Percentiles rank a stretch among this genome's conserved stretches.
phyloP scores from a whole-genome alignment of 2,888 invertebrate genomes.

The Andrena bicolor region DNA sequence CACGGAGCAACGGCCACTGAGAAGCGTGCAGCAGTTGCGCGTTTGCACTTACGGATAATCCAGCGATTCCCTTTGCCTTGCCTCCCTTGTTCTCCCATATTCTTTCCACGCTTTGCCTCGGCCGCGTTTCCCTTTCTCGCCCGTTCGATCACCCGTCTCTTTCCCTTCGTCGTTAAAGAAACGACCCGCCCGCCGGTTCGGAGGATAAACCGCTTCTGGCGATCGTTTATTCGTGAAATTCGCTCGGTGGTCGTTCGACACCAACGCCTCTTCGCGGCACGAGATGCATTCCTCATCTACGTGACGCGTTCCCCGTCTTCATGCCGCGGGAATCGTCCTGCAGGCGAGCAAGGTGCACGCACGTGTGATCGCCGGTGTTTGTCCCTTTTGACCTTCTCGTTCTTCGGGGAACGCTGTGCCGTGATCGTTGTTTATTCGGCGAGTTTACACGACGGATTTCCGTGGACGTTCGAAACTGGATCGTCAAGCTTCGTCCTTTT shows the following conservation, averaged over 20 bases:
- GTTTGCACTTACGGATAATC: constrained; percentile 73
- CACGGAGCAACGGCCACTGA: constrained; percentile 69
- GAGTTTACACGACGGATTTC: not conserved
- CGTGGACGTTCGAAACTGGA: not conserved
- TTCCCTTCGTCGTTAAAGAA: constrained; percentile 29
- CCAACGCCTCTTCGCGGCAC: constrained; percentile 28
- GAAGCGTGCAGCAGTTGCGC: constrained; percentile 61
- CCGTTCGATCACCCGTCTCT: not conserved
- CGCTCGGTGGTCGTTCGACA: constrained; percentile 30
- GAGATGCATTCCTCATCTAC: constrained; percentile 43
- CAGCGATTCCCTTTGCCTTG: constrained; percentile 30
- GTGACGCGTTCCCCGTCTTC: constrained; percentile 38
- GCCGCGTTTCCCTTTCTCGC: constrained; percentile 14
- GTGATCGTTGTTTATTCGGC: constrained; percentile 43
- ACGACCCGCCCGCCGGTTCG: constrained; percentile 38
- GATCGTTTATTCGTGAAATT: constrained; percentile 57
- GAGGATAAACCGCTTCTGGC: constrained; percentile 35
- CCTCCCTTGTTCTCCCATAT: constrained; percentile 1
- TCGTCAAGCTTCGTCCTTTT: not conserved
- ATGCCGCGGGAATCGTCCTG: constrained; percentile 35
- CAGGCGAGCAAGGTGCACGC: constrained; percentile 42
- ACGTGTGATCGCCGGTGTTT: constrained; percentile 21
- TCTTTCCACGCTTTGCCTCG: constrained; percentile 25
- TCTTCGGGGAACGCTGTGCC: constrained; percentile 36
- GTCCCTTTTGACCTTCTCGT: constrained; percentile 18